Evolutionary conservation across 1,140 invertebrate genomes (phyloP), one percentile per base, ranked within the genome.

Genomic region (Anadara kagoshimensis): DNA sequence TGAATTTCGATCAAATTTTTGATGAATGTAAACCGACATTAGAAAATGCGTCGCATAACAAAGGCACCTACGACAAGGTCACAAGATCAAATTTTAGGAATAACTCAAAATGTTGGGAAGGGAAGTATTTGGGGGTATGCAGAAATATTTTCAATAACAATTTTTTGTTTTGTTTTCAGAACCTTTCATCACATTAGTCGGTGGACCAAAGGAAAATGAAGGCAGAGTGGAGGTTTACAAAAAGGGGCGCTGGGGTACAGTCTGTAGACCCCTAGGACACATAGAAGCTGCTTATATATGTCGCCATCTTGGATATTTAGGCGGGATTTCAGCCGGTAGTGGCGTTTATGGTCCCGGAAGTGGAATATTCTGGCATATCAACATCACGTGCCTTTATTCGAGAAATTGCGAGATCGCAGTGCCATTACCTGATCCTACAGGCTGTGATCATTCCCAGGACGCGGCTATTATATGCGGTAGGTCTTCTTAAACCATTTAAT

Each of bases 221-320:
- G 96, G 96, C 54, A 96, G 97, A 88, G 94, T 98, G 7, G 95
- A 98, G 88, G 93, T 98, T 57, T 93, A 94, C 76, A 95, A 97
- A 87, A 91, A 94, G 61, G 94, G 93, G 10, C 92, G 93, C 72
- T 98, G 96, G 96, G 96, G 96, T 11, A 92, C 94, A 12, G 90
- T 98, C 16, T 98, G 97, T 61, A 49, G 54, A 84, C 95, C 96
- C 85, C 97, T 95, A 94, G 96, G 96, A 83, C 86, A 92, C 47
- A 85, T 91, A 5, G 96, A 97, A 75, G 96, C 94, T 0, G 89
- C 90, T 26, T 94, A 97, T 5, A 93, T 96, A 12, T 98, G 96
- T 88, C 91, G 92, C 64, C 92, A 94, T 83, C 89, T 97, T 62
- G 94, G 94, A 45, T 81, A 77, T 26, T 36, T 59, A 12, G 83